Evolutionary conservation across 64 coral and sea anemone genomes (phyloP), one percentile per base, ranked within the genome.

Genomic region (Montipora cactus): DNA sequence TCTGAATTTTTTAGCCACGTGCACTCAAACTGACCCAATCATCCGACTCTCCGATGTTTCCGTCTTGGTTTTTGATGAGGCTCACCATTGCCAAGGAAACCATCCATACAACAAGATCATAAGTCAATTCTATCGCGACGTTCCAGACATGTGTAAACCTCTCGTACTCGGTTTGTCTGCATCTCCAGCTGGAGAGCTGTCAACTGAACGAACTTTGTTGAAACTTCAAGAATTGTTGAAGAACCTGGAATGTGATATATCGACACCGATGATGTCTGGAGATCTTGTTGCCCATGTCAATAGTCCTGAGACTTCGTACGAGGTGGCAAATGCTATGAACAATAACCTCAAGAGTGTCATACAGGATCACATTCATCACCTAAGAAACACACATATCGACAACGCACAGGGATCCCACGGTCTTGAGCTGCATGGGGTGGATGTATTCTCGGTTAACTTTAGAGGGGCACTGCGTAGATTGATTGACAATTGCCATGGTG

Each of bases 81-180:
- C 92, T 10, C 97, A 98, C 23, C 95, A 95, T 48, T 98, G 97
- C 76, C 73, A 75, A 28, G 94, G 97, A 5, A 92, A 96, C 76
- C 97, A 98, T 28, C 90, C 88, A 18, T 99, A 92, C 59, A 90
- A 89, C 28, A 62, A 99, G 80, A 99, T 99, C 19, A 99, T 99
- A 92, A 52, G 61, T 0, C 61, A 79, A 22, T 72, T 85, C 74
- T 93, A 96, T 58, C 68, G 61, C 44, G 2, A 51, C 3, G 89
- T 76, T 6, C 23, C 11, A 62, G 20, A 96, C 51, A 81, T 49
- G 13, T 93, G 70, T 73, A 99, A 96, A 79, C 98, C 98, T 49
- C 49, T 99, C 16, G 79, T 99, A 23, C 79, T 99, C n/a, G 95
- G 87, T 10, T 64, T 99, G 18, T 87, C 98, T 3, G 98, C 98